Evolutionary conservation across 2,113 vertebrate genomes (phyloP).

Genomic region (Tonatia bakeri): DNA sequence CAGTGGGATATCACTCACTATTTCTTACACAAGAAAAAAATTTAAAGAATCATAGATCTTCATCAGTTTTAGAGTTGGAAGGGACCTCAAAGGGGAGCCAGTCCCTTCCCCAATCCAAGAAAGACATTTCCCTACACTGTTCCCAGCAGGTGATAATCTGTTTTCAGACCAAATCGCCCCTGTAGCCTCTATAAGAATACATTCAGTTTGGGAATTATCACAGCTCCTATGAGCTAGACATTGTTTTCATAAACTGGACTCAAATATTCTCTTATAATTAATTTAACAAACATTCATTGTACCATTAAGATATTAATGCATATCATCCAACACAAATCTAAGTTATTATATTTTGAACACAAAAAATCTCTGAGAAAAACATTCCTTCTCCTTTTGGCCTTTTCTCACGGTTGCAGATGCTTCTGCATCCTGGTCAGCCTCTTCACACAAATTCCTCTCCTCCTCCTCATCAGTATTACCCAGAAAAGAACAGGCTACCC

Average conservation of each 20-base stretch:
- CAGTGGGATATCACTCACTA: neutral
- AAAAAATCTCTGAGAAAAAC: neutral
- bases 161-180: neutral
- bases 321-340: neutral
- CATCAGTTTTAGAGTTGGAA: neutral
- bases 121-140: accelerated
- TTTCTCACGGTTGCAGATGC: neutral
- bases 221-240: neutral
- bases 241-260: neutral
- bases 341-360: neutral
- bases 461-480: neutral
- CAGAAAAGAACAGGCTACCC: neutral
- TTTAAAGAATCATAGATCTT: neutral
- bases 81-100: too few relatives aligned
- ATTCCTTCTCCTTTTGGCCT: neutral
- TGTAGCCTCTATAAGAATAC: neutral
- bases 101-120: too few relatives aligned
- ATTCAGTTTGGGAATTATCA: neutral
- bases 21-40: neutral
- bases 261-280: neutral
- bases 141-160: accelerated
- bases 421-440: neutral
- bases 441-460: too few relatives aligned
- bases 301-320: neutral
- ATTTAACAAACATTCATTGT: neutral